Conservation (phyloP, 2,888 invertebrate species). For the Protodeltote pygarga region DNA sequence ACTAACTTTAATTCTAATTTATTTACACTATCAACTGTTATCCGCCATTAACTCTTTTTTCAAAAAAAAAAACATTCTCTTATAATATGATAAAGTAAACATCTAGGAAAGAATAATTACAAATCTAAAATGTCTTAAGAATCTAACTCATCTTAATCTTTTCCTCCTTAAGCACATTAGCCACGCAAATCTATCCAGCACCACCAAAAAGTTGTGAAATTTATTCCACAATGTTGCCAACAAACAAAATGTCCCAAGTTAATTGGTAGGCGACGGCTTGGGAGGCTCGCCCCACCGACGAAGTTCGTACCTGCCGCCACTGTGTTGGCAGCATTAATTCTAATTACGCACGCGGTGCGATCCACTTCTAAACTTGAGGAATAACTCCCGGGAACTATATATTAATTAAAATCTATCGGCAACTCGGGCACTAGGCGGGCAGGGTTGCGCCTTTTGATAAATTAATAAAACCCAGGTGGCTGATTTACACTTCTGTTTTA, state of each 20-base stretch:
- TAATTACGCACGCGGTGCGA: constrained; percentile 58
- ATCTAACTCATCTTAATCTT: constrained; percentile 29
- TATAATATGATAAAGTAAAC: constrained; percentile 2
- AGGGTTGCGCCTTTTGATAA: constrained; percentile 29
- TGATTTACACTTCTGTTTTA: constrained; percentile 25
- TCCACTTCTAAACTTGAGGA: constrained; percentile 58
- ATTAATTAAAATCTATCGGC: constrained; percentile 69
- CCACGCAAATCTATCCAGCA: constrained; percentile 31
- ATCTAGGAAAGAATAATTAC: background rate
- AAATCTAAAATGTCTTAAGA: too few relatives aligned
- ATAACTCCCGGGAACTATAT: constrained; percentile 65
- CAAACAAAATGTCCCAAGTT: constrained; percentile 44
- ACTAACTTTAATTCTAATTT: too few relatives aligned
- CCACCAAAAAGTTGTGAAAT: constrained; percentile 34
- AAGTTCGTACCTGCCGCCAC: constrained; percentile 44
- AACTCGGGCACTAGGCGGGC: constrained; percentile 34
- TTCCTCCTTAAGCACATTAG: constrained; percentile 27
- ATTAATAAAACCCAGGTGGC: constrained; percentile 33
- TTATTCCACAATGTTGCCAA: constrained; percentile 43
- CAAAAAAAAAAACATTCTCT: too few relatives aligned
- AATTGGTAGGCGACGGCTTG: constrained; percentile 38
- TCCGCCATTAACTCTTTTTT: too few relatives aligned
- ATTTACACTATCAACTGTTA: too few relatives aligned
- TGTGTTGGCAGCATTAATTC: constrained; percentile 59
- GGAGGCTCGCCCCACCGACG: constrained; percentile 32